Percentiles rank a stretch among this genome's conserved stretches.
Evolutionary conservation across 2,797 vertebrate species (phyloP).

Genomic region (Tragopan temminckii): DNA sequence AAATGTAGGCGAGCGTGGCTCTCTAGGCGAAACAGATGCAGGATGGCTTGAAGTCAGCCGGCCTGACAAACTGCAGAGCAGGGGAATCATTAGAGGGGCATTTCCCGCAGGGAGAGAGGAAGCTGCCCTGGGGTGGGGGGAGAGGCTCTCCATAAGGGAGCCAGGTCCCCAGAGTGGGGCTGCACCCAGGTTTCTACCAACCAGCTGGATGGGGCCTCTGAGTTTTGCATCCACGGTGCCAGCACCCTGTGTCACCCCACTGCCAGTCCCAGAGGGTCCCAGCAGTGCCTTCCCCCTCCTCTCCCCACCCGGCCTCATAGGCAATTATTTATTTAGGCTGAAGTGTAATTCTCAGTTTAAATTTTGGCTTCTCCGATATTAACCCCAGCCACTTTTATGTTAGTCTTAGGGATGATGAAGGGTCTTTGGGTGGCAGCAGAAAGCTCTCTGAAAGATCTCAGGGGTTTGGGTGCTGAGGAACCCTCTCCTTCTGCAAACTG

Average conservation of each 20-base stretch:
- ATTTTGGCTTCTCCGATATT: conserved; percentile 27
- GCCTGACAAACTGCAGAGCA: conserved; percentile 77
- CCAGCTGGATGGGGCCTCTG: accelerated
- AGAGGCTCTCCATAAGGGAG: not conserved
- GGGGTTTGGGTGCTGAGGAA: not conserved
- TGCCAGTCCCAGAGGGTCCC: not conserved
- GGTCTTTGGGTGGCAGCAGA: not conserved
- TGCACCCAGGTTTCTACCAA: no score
- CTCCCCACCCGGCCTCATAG: not conserved
- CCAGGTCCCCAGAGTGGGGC: not conserved
- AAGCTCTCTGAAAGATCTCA: not conserved
- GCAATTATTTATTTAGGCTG: conserved; percentile 48
- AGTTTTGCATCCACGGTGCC: not conserved
- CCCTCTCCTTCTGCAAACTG: not conserved
- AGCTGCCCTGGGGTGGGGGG: not conserved
- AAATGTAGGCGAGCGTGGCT: conserved; percentile 48
- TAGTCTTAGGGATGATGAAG: conserved; percentile 36
- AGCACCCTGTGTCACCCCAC: accelerated
- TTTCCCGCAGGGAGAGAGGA: conserved; percentile 64
- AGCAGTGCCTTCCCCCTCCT: not conserved
- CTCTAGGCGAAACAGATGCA: conserved; percentile 74
- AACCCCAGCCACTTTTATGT: conserved; percentile 33
- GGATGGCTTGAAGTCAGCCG: conserved; percentile 59
- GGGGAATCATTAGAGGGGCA: conserved; percentile 69
- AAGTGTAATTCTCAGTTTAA: conserved; percentile 56